phyloP scores from a whole-genome alignment of 2,113 vertebrate species.

The Eleginops maclovinus region DNA sequence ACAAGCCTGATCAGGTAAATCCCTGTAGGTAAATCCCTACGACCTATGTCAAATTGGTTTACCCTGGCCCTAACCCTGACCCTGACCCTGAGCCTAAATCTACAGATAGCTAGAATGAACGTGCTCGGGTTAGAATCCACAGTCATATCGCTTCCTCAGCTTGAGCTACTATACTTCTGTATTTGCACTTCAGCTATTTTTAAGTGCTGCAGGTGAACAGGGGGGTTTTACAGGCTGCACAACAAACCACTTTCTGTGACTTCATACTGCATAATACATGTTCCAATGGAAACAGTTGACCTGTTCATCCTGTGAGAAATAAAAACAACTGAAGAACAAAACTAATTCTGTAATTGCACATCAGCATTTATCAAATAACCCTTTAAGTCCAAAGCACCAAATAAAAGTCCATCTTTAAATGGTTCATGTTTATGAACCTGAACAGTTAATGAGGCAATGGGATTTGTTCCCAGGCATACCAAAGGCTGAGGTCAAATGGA shows the following conservation, averaged over 20 bases:
- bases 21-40: too few species aligned
- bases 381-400: constrained; percentile 10
- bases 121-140: too few species aligned
- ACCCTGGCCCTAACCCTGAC: too few species aligned
- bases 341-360: neutral
- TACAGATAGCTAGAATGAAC: too few species aligned
- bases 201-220: neutral
- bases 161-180: neutral
- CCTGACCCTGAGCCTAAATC: too few species aligned
- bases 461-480: neutral
- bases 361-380: neutral
- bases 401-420: constrained; percentile 16
- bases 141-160: too few species aligned
- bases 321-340: neutral
- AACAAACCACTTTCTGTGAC: constrained; percentile 11
- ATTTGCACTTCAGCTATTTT: neutral
- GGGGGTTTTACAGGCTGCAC: neutral
- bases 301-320: neutral
- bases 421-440: neutral
- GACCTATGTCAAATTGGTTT: too few species aligned
- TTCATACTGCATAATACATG: neutral
- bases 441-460: too few species aligned
- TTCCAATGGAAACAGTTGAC: neutral
- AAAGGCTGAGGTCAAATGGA: neutral
- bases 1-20: too few species aligned